These are phyloP conservation scores for Antitype chi DNA, from an alignment of 2,888 invertebrate species.

Conservation along the genomic window DNA sequence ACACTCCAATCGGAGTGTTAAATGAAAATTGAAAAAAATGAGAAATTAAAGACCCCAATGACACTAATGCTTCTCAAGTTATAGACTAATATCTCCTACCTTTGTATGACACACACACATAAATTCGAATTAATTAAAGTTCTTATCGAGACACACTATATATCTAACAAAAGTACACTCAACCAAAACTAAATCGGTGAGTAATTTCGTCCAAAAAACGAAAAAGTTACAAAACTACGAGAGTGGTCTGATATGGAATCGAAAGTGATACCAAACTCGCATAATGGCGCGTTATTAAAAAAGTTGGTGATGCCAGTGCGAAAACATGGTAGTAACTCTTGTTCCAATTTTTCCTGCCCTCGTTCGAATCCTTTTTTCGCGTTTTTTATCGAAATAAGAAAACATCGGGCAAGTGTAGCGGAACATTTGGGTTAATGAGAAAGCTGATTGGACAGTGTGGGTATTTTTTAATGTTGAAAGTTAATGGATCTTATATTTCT, in stretches of 20 bases:
- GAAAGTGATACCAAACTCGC: constrained; percentile 65
- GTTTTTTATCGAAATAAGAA: constrained; percentile 58
- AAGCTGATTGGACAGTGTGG: constrained; percentile 41
- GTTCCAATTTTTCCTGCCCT: constrained; percentile 52
- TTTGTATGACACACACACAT: neutral
- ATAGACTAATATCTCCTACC: neutral
- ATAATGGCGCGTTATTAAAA: constrained; percentile 67
- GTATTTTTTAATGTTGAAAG: constrained; percentile 13
- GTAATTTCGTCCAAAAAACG: constrained; percentile 40
- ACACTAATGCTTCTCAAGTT: neutral
- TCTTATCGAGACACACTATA: neutral
- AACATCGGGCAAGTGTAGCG: constrained; percentile 48
- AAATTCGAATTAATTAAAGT: neutral
- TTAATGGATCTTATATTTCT: constrained; percentile 11
- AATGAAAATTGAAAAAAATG: too few species aligned
- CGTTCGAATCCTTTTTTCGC: constrained; percentile 55
- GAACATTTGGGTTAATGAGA: constrained; percentile 49
- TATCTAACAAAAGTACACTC: constrained; percentile 19
- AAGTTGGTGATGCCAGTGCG: constrained; percentile 58
- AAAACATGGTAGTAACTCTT: constrained; percentile 63
- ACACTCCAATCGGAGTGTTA: too few species aligned
- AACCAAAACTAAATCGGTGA: constrained; percentile 17
- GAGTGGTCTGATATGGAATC: constrained; percentile 56
- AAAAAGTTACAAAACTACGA: constrained; percentile 66
- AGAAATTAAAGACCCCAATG: too few species aligned